Percentiles rank a stretch among this genome's conserved stretches.
phyloP scores from a whole-genome alignment of 2,113 vertebrate species.

The Acinonyx jubatus region DNA sequence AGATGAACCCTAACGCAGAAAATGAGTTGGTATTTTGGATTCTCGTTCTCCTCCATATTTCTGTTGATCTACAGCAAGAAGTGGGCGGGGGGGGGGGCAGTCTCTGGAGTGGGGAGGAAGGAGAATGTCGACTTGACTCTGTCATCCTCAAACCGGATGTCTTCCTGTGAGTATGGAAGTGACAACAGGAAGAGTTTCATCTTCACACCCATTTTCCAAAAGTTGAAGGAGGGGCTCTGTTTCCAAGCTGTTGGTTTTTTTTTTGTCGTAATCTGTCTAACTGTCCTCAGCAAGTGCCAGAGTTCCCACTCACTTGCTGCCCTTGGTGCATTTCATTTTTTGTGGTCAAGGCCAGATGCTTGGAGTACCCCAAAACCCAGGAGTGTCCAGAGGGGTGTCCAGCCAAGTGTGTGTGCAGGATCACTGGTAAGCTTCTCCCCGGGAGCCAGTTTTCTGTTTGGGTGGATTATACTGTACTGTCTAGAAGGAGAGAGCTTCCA shows the following conservation, averaged over 20 bases:
- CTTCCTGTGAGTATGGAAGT: background rate
- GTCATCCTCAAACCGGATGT: background rate
- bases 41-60: background rate
- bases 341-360: background rate
- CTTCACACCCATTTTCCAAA: background rate
- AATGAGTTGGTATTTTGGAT: background rate
- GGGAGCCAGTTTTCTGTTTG: background rate
- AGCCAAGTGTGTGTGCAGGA: background rate
- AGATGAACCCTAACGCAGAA: background rate
- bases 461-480: background rate
- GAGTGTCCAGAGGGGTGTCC: background rate
- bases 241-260: background rate
- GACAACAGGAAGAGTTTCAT: background rate
- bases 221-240: background rate
- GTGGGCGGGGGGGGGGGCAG: too few species aligned
- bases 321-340: background rate
- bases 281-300: background rate
- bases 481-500: background rate
- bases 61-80: background rate
- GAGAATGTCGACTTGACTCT: background rate
- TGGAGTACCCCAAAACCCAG: background rate
- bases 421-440: background rate
- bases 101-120: background rate
- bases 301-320: background rate
- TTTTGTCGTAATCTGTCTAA: background rate